These are phyloP conservation scores for Heterochromis multidens DNA, from an alignment of 2,113 vertebrate species.

Conservation along the genomic window DNA sequence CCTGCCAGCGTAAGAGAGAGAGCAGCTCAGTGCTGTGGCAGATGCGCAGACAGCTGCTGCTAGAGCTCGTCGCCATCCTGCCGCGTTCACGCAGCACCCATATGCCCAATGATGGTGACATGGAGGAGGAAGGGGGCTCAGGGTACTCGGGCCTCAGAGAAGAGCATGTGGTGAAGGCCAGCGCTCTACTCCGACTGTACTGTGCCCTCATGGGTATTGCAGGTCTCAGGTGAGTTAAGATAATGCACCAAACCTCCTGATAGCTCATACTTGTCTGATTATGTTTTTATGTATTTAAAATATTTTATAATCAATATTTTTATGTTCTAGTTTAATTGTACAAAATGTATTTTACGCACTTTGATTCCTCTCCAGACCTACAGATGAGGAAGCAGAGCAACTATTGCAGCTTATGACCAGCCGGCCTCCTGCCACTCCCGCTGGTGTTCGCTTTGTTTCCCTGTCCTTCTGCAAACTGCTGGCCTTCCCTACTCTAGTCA, in stretches of 20 bases:
- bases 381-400: constrained; percentile 95
- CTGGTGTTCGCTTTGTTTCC: constrained; percentile 95
- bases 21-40: constrained; percentile 97
- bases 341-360: not conserved
- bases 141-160: constrained; percentile 92
- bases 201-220: constrained; percentile 98
- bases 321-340: not conserved
- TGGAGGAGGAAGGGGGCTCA: constrained; percentile 76
- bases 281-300: not conserved
- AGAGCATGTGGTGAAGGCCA: constrained; percentile 96
- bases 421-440: constrained; percentile 92
- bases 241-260: not conserved
- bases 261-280: not conserved
- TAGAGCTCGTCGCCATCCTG: constrained; percentile 94
- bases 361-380: constrained; percentile 77
- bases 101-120: constrained; percentile 79
- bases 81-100: constrained; percentile 89
- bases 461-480: constrained; percentile 96
- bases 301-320: not conserved
- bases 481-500: constrained; percentile 94
- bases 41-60: constrained; percentile 94
- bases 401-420: constrained; percentile 96
- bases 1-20: constrained; percentile 86
- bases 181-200: constrained; percentile 91
- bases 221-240: constrained; percentile 85